phyloP scores from a whole-genome alignment of 2,113 vertebrate species.

The Planiliza haematocheilus region DNA sequence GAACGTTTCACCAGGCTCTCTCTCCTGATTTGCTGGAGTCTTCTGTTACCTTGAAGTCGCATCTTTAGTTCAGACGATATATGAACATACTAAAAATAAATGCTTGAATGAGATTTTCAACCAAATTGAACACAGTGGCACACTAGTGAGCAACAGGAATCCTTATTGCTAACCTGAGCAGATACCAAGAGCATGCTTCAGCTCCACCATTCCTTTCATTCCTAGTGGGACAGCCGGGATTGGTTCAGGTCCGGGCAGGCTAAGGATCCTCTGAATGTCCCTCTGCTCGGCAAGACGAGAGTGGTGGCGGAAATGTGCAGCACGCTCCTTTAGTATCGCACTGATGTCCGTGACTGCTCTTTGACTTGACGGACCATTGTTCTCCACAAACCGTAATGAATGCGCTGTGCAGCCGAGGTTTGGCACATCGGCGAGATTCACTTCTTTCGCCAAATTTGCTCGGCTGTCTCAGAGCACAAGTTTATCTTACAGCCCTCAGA shows the following conservation, averaged over 20 bases:
- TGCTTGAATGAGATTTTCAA: constrained; percentile 1
- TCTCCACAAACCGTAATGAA: not conserved
- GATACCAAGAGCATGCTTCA: not conserved
- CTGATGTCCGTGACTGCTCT: not conserved
- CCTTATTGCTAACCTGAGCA: not conserved
- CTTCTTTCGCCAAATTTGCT: not conserved
- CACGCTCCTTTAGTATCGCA: not conserved
- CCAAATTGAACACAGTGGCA: not conserved
- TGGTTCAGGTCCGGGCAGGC: not conserved
- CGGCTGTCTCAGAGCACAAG: not conserved
- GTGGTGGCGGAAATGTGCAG: not conserved
- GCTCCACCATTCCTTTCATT: not conserved
- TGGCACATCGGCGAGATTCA: not conserved
- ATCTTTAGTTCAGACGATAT: not conserved
- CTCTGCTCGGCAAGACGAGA: not conserved
- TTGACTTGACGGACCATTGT: not conserved
- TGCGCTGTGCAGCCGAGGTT: not conserved
- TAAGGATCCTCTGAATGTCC: not conserved
- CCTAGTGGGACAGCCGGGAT: not conserved
- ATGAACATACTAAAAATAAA: too few species aligned
- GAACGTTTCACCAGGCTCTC: not conserved
- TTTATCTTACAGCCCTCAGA: not conserved
- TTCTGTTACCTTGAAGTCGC: not conserved
- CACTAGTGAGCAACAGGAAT: not conserved
- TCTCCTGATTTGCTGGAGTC: constrained; percentile 11